Evolutionary conservation across 2,888 invertebrate genomes (phyloP), one percentile per base, ranked within the genome.

Genomic region (Drosophila mimetica): DNA sequence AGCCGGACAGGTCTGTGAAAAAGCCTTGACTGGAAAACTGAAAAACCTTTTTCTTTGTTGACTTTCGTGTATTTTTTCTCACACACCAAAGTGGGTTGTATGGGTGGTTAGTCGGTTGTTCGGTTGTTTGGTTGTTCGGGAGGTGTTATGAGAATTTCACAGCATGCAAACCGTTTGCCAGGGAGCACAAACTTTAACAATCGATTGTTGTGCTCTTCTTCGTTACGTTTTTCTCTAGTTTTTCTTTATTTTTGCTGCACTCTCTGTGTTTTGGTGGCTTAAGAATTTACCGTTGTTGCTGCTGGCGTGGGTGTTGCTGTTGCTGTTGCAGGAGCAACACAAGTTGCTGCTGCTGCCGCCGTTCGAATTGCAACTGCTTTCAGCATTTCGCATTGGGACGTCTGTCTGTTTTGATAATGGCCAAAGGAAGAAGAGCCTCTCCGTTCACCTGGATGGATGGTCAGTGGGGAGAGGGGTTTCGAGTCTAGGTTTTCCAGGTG

Each of bases 301-400:
- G 44, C 13, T 30, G 28, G 46, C 46, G 46, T 46, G 46, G 46
- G 46, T 36, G 48, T 54, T 46, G 44, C 13, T 16, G 30, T 7
- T 25, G 20, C 30, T 20, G 44, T 52, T 39, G 37, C 13, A 37
- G 16, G 8, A 8, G 14, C 16, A 41, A 9, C 18, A 16, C 44
- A 44, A 44, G 13, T 20, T 39, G 39, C 30, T 11, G 14, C 36
- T 5, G 16, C 16, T 30, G 46, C 46, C 16, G 25, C 44, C 14
- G 9, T 3, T 30, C 20, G 28, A 28, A 30, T 32, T 20, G 22
- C 32, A 4, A 44, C 20, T 30, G 32, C 46, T 32, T 34, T 47
- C 8, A 47, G 22, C 22, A 34, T n/a, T 54, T 54, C 34, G 22
- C 34, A 47, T 47, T n/a, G 54, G 9, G 7, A 46, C 47, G 55